Conservation (phyloP, 1,140 invertebrate genomes). For the Heliconius nattereri region DNA sequence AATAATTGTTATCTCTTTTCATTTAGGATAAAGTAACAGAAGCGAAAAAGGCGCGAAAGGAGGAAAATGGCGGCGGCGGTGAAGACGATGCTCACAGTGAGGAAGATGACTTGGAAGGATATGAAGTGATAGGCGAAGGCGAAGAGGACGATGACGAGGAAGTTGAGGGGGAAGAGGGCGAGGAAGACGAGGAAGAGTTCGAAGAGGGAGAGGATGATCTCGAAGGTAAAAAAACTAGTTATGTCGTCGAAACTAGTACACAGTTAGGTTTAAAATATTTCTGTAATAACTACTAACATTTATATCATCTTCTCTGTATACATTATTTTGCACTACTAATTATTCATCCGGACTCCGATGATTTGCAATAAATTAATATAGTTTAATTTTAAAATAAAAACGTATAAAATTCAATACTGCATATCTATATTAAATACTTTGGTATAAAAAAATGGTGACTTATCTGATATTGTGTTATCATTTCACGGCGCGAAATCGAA, state of each 20-base stretch:
- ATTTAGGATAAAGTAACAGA: constrained; percentile 86
- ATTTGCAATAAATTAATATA: not conserved
- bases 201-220: constrained; percentile 86
- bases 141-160: constrained; percentile 81
- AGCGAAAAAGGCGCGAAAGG: constrained; percentile 89
- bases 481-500: constrained; percentile 28
- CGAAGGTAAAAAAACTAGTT: constrained; percentile 73
- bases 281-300: not conserved
- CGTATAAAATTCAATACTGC: not conserved
- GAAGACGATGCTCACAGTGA: constrained; percentile 84
- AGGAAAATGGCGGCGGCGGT: constrained; percentile 86
- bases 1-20: not conserved
- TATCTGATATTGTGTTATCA: not conserved
- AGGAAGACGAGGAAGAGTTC: constrained; percentile 86
- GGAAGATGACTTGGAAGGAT: constrained; percentile 82
- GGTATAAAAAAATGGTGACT: not conserved
- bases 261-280: too few species aligned
- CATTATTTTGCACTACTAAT: too few species aligned
- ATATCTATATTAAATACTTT: not conserved
- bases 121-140: constrained; percentile 77
- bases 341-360: not conserved
- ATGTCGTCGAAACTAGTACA: not conserved
- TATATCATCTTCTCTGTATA: not conserved
- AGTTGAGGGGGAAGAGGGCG: constrained; percentile 83
- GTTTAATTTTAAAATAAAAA: not conserved